A percentile compares a stretch with the other conserved stretches of the same genome.
These are phyloP conservation scores for Microplitis demolitor DNA, from an alignment of 1,140 invertebrate species.

Conservation along the genomic window DNA sequence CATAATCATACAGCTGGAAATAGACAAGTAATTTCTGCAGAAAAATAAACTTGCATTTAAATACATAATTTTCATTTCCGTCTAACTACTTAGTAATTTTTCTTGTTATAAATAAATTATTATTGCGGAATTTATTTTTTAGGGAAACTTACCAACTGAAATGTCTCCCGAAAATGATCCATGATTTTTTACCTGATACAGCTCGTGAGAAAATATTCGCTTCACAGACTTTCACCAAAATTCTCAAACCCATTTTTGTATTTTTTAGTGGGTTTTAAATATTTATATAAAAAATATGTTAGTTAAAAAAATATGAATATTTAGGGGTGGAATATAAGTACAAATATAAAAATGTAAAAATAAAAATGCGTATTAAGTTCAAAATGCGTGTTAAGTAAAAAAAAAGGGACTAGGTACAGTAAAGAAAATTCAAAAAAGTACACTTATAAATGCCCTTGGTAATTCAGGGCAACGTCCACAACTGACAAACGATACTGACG, in stretches of 20 bases:
- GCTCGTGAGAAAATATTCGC: conserved; percentile 15
- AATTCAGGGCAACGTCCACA: not conserved
- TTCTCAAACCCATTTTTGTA: conserved; percentile 10
- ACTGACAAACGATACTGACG: conserved; percentile 9
- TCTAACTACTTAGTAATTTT: too few relatives aligned
- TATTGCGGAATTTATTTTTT: not conserved
- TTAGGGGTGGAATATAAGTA: not conserved
- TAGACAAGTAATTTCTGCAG: not conserved
- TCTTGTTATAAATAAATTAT: not conserved
- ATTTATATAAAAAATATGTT: too few relatives aligned
- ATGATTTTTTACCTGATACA: conserved; percentile 5
- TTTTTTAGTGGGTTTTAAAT: too few relatives aligned
- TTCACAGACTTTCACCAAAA: conserved; percentile 29
- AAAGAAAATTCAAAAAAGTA: not conserved
- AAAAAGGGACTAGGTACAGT: not conserved
- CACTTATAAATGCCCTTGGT: conserved; percentile 3
- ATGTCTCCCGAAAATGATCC: conserved; percentile 18
- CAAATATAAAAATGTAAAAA: not conserved
- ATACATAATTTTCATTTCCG: too few relatives aligned
- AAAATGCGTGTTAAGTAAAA: too few relatives aligned
- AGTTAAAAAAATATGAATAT: too few relatives aligned
- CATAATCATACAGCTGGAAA: not conserved
- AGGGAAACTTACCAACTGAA: conserved; percentile 22
- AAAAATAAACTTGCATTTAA: too few relatives aligned
- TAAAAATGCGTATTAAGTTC: too few relatives aligned